Conservation (phyloP, 2,113 vertebrate genomes). For the Hiodon alosoides region DNA sequence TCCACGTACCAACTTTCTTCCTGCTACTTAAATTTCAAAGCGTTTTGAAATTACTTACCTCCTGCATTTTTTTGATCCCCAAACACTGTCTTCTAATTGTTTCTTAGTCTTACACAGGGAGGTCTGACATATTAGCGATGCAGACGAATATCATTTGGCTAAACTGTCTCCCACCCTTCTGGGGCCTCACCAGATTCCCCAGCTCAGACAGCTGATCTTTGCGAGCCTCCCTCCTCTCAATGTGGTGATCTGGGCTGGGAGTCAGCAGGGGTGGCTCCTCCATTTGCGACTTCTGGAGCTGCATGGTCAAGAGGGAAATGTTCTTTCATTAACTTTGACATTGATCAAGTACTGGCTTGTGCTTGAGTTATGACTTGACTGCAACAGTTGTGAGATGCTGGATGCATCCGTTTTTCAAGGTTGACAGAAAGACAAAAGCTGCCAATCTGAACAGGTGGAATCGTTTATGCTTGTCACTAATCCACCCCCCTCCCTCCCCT, state of each 20-base stretch:
- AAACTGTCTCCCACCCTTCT: not conserved
- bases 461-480: not conserved
- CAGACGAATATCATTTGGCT: not conserved
- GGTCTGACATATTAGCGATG: not conserved
- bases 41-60: not conserved
- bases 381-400: too few relatives aligned
- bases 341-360: too few relatives aligned
- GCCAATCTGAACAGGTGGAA: not conserved
- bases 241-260: constrained; percentile 53
- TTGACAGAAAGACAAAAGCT: not conserved
- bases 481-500: too few relatives aligned
- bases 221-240: constrained; percentile 65
- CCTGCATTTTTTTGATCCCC: too few relatives aligned
- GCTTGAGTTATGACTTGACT: too few relatives aligned
- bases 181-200: constrained; percentile 23
- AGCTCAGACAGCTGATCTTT: constrained; percentile 50
- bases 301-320: not conserved
- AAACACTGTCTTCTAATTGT: too few relatives aligned
- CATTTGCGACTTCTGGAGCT: constrained; percentile 60
- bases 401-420: too few relatives aligned
- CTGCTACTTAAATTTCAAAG: not conserved
- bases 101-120: too few relatives aligned
- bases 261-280: constrained; percentile 52
- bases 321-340: not conserved
- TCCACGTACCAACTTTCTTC: too few relatives aligned